Percentiles rank a stretch among this genome's conserved stretches.
Conservation (phyloP, 2,888 invertebrate species). For the Actias luna region DNA sequence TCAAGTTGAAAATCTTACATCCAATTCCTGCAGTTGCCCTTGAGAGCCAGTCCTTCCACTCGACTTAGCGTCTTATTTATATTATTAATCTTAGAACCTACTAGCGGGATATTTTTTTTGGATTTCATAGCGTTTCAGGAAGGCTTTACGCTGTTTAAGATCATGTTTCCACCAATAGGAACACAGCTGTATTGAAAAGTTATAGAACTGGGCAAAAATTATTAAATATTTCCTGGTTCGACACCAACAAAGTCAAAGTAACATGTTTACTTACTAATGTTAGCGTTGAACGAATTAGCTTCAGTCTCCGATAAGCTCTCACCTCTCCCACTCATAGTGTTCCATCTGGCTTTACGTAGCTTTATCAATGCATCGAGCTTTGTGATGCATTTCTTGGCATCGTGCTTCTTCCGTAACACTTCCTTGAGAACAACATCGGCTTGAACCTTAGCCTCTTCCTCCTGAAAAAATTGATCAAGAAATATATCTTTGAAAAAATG, state of each 20-base stretch:
- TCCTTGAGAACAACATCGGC: slow-evolving; percentile 87
- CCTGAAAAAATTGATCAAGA: slow-evolving; percentile 55
- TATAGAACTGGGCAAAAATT: neutral
- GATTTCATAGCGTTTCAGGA: too few species aligned
- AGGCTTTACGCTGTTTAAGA: too few species aligned
- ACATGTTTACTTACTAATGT: slow-evolving; percentile 73
- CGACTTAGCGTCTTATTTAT: too few species aligned
- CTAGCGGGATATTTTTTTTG: too few species aligned
- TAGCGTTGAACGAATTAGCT: slow-evolving; percentile 77
- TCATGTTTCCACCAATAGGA: too few species aligned
- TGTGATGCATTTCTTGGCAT: slow-evolving; percentile 84
- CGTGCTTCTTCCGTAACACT: slow-evolving; percentile 86
- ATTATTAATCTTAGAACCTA: too few species aligned
- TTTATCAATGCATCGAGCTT: slow-evolving; percentile 84
- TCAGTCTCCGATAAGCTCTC: slow-evolving; percentile 78
- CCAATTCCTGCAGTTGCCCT: too few species aligned
- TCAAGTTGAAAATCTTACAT: too few species aligned
- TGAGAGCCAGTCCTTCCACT: too few species aligned
- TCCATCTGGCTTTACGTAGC: slow-evolving; percentile 83
- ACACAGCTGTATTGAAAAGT: too few species aligned
- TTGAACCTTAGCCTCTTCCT: slow-evolving; percentile 84
- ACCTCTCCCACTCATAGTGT: slow-evolving; percentile 84
- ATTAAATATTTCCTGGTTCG: too few species aligned
- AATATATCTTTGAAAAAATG: too few species aligned
- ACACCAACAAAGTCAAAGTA: neutral